Evolutionary conservation across 2,797 vertebrate genomes (phyloP).

Genomic region (Antrozous pallidus): DNA sequence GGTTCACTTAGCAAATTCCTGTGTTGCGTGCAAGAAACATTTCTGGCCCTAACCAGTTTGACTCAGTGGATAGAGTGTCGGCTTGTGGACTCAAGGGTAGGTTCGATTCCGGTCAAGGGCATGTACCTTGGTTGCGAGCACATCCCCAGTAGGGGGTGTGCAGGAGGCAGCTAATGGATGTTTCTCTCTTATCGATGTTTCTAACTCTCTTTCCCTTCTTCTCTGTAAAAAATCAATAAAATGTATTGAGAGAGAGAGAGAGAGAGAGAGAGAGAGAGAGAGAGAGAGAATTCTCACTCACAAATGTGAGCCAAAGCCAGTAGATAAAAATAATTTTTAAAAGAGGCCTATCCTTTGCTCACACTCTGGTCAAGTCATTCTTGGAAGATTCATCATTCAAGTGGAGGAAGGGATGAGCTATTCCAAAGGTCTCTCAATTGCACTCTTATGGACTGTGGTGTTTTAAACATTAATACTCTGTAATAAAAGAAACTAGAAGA

Average conservation of each 20-base stretch:
- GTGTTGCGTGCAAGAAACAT: background rate
- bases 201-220: too few species aligned
- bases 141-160: too few species aligned
- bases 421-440: slow-evolving; percentile 59
- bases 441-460: slow-evolving; percentile 35
- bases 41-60: background rate
- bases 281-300: background rate
- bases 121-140: too few species aligned
- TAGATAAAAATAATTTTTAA: too few species aligned
- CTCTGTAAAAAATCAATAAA: too few species aligned
- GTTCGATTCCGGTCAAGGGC: too few species aligned
- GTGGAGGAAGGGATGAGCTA: slow-evolving; percentile 2
- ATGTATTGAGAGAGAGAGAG: too few species aligned
- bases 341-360: background rate
- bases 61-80: too few species aligned
- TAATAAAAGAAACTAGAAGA: slow-evolving; percentile 65
- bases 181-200: too few species aligned
- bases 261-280: background rate
- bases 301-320: background rate
- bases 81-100: too few species aligned
- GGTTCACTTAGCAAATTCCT: background rate
- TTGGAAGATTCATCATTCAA: background rate
- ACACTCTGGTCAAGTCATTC: background rate
- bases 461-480: slow-evolving; percentile 71
- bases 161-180: too few species aligned